Evolutionary conservation across 2,113 vertebrate genomes (phyloP).

Genomic region (Carassius auratus): DNA sequence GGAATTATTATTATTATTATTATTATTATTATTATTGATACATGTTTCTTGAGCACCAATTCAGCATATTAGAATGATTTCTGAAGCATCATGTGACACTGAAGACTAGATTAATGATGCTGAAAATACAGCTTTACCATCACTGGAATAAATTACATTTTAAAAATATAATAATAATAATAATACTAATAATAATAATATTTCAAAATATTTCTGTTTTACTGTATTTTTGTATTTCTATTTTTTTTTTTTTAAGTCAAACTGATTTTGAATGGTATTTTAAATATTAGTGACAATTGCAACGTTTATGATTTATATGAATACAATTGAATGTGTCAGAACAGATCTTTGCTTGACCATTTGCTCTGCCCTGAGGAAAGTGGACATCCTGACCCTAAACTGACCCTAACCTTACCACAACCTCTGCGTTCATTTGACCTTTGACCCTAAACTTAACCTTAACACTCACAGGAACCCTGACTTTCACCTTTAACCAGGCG

Average conservation of each 20-base stretch:
- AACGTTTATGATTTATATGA: neutral
- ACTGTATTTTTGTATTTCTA: too few species aligned
- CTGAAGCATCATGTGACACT: neutral
- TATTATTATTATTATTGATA: too few species aligned
- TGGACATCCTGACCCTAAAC: slow-evolving; percentile 62
- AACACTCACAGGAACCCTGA: slow-evolving; percentile 66
- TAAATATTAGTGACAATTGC: neutral
- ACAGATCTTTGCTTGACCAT: slow-evolving; percentile 51
- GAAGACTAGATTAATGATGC: neutral
- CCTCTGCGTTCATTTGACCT: slow-evolving; percentile 70
- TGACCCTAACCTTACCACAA: slow-evolving; percentile 74
- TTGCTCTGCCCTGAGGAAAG: slow-evolving; percentile 65
- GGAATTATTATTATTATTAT: too few species aligned
- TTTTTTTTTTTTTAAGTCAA: neutral
- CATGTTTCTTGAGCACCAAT: neutral
- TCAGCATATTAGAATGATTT: neutral
- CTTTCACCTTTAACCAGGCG: slow-evolving; percentile 67
- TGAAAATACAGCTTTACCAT: neutral
- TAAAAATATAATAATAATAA: neutral
- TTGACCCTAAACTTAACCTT: slow-evolving; percentile 75
- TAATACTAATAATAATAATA: too few species aligned
- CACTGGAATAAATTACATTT: neutral
- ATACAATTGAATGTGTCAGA: neutral
- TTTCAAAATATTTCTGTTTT: too few species aligned
- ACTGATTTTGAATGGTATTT: neutral